Percentiles rank a stretch among this genome's conserved stretches.
phyloP scores from a whole-genome alignment of 2,888 invertebrate genomes.

The Xanthia togata region DNA sequence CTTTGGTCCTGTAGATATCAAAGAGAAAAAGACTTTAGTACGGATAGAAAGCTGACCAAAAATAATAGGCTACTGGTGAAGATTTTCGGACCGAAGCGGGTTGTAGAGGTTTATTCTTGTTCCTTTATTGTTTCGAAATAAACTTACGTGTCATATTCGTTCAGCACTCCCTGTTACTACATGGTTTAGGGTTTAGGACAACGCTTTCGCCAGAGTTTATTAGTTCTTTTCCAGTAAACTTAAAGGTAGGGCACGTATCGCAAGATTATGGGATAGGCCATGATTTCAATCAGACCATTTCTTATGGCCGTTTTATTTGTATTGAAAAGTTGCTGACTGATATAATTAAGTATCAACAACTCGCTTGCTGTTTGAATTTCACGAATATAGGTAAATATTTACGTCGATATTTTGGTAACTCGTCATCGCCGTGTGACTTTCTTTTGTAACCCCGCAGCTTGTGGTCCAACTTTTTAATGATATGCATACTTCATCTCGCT shows the following conservation, averaged over 20 bases:
- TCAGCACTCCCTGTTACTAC: background rate
- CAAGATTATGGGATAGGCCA: background rate
- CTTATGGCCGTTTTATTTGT: background rate
- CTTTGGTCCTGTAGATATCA: background rate
- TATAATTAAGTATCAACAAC: background rate
- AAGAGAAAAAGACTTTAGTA: background rate
- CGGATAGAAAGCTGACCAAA: background rate
- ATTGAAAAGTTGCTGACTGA: background rate
- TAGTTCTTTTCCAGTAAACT: background rate
- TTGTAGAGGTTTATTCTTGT: background rate
- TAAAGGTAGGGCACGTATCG: background rate
- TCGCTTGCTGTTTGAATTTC: too few species aligned
- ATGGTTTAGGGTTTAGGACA: background rate
- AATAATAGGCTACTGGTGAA: too few species aligned
- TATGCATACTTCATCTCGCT: conserved; percentile 56
- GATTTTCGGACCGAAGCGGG: background rate
- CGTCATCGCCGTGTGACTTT: conserved; percentile 28
- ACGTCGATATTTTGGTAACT: too few species aligned
- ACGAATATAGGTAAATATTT: too few species aligned
- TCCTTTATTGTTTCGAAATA: background rate
- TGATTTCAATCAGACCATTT: background rate
- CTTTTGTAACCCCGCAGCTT: conserved; percentile 21
- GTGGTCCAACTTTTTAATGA: conserved; percentile 52
- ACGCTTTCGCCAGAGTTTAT: background rate
- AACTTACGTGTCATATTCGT: background rate